Conservation (phyloP, 2,888 invertebrate genomes). For the Epistrophe grossulariae region DNA sequence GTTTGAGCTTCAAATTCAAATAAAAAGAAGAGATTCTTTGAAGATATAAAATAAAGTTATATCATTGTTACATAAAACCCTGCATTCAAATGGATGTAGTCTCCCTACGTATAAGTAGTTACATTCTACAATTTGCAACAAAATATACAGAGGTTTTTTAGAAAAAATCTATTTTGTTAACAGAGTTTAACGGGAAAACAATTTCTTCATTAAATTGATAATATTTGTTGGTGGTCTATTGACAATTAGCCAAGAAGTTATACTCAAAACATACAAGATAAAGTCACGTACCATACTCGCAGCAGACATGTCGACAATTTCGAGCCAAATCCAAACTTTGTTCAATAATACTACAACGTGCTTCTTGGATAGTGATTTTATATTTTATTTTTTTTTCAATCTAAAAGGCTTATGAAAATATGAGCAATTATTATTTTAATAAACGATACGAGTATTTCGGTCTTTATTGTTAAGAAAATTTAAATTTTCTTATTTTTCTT, state of each 20-base stretch:
- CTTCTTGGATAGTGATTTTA: neutral
- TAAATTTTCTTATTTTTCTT: neutral
- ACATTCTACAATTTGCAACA: too few relatives aligned
- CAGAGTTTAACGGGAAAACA: too few relatives aligned
- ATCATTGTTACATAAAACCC: too few relatives aligned
- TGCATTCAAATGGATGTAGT: too few relatives aligned
- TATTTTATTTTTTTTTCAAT: neutral
- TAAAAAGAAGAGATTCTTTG: too few relatives aligned
- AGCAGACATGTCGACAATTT: neutral
- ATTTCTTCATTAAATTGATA: neutral
- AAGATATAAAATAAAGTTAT: too few relatives aligned
- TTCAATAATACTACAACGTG: neutral
- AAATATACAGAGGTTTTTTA: too few relatives aligned
- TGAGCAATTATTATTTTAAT: neutral
- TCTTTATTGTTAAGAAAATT: neutral
- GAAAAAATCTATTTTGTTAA: too few relatives aligned
- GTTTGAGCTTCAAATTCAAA: too few relatives aligned
- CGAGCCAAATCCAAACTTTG: neutral
- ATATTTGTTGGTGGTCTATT: neutral
- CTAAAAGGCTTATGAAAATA: neutral
- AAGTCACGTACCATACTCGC: neutral
- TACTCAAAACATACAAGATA: neutral
- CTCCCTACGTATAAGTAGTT: too few relatives aligned
- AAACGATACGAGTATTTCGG: neutral
- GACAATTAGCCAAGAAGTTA: neutral